Evolutionary conservation across 1,140 invertebrate genomes (phyloP).

Genomic region (Sinonovacula constricta): DNA sequence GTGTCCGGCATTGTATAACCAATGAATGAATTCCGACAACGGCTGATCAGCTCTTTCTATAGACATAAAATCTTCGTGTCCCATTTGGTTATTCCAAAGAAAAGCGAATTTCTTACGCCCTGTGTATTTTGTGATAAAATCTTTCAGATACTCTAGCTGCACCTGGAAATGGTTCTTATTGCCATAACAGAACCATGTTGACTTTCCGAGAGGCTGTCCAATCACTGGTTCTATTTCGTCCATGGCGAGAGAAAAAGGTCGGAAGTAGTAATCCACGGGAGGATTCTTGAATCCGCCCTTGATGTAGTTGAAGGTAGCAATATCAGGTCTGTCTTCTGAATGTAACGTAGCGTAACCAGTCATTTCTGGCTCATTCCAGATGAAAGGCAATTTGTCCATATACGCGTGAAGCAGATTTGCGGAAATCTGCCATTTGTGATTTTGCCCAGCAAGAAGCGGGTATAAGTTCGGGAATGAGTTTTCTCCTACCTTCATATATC

Average conservation of each 20-base stretch:
- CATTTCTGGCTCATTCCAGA: slow-evolving; percentile 79
- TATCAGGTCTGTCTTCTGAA: slow-evolving; percentile 86
- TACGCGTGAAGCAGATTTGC: background rate
- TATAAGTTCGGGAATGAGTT: slow-evolving; percentile 91
- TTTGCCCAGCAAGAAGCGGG: slow-evolving; percentile 84
- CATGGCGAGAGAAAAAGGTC: slow-evolving; percentile 82
- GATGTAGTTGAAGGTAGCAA: slow-evolving; percentile 90
- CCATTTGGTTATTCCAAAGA: slow-evolving; percentile 46
- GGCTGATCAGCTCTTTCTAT: slow-evolving; percentile 56
- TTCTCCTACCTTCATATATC: slow-evolving; percentile 90
- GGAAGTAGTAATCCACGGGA: slow-evolving; percentile 90
- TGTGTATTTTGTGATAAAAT: slow-evolving; percentile 34
- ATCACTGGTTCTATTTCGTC: slow-evolving; percentile 50
- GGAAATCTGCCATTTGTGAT: background rate
- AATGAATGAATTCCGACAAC: slow-evolving; percentile 57
- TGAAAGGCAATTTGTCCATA: slow-evolving; percentile 52
- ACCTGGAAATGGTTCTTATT: slow-evolving; percentile 32
- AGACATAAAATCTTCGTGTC: slow-evolving; percentile 45
- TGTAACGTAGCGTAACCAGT: slow-evolving; percentile 87
- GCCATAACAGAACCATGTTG: slow-evolving; percentile 35
- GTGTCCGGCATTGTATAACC: slow-evolving; percentile 40
- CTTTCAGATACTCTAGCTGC: slow-evolving; percentile 33
- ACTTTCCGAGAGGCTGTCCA: slow-evolving; percentile 16
- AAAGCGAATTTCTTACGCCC: slow-evolving; percentile 21
- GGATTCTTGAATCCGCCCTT: slow-evolving; percentile 87